Evolutionary conservation across 1,140 invertebrate species (phyloP), one percentile per base, ranked within the genome.

Genomic region (Luehdorfia chinensis): DNA sequence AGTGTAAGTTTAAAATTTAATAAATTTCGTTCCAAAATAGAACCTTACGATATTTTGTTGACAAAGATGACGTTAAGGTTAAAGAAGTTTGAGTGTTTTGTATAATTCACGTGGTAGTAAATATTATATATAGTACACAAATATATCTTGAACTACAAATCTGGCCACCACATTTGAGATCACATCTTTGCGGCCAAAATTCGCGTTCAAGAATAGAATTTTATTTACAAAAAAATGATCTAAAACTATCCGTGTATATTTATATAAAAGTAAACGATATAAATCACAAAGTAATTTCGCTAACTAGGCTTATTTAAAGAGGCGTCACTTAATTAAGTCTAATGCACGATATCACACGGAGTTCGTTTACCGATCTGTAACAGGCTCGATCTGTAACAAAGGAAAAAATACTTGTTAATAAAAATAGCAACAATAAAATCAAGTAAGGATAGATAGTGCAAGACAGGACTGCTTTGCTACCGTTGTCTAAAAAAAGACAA

Each of bases 151-250:
- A 36, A 21, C 33, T 18, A 21, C 11, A 21, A 21, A 36, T 21
- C 32, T 41, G 48, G 63, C 66, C 56, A 58, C 63, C 23, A 33
- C 55, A 47, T 66, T 73, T 79, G 77, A 79, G 75, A 81, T 81
- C 77, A 77, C 75, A 74, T 66, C 72, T 64, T 64, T 59, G 56
- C 53, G 54, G 64, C 60, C 55, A 48, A 46, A 47, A 63, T 58
- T 52, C 69, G 59, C 55, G 36, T 37, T 49, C 15, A 46, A 27
- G 28, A 43, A 30, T 19, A 21, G 2, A 32, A n/a, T 11, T 37
- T 41, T 33, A 41, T 19, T 7, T 13, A 18, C 32, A 55, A 21
- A 54, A 64, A 49, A 50, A 59, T 39, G 50, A 21, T 18, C 28
- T 37, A 32, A 56, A 57, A 66, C 59, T 68, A 63, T 61, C 59